These are phyloP conservation scores for Furnarius figulus DNA, from an alignment of 2,113 vertebrate species.

Conservation along the genomic window DNA sequence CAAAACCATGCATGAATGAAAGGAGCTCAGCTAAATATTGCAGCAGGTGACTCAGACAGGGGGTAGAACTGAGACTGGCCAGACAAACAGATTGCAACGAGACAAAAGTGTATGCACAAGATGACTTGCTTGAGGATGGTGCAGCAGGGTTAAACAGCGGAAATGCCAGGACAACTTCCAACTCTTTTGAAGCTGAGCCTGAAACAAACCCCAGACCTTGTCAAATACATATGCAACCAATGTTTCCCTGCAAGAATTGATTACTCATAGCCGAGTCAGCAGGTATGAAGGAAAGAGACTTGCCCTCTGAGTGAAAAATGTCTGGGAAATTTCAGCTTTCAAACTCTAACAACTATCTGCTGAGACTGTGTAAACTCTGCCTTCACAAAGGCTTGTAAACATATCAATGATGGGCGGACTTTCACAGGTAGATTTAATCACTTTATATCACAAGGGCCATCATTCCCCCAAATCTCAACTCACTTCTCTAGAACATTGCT, in stretches of 20 bases:
- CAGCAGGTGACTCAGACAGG: not conserved
- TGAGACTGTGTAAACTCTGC: not conserved
- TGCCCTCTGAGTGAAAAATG: not conserved
- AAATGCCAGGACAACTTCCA: not conserved
- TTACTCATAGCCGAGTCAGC: not conserved
- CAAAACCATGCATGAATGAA: not conserved
- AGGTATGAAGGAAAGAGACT: not conserved
- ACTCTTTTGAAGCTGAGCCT: not conserved
- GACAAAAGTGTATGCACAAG: not conserved
- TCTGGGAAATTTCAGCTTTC: not conserved
- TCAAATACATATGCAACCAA: not conserved
- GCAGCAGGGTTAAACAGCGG: not conserved
- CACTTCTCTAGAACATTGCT: not conserved
- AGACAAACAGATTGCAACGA: not conserved
- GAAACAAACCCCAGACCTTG: not conserved
- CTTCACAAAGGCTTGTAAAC: not conserved
- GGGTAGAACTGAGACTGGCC: not conserved
- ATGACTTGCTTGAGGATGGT: not conserved
- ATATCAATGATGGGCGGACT: not conserved
- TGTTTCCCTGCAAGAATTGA: rapidly evolving
- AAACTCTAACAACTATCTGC: not conserved
- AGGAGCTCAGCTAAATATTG: not conserved
- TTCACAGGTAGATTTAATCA: not conserved
- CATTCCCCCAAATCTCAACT: not conserved
- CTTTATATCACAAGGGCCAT: not conserved